Conservation (phyloP, 2,888 invertebrate genomes). For the Eilema griseolum region DNA sequence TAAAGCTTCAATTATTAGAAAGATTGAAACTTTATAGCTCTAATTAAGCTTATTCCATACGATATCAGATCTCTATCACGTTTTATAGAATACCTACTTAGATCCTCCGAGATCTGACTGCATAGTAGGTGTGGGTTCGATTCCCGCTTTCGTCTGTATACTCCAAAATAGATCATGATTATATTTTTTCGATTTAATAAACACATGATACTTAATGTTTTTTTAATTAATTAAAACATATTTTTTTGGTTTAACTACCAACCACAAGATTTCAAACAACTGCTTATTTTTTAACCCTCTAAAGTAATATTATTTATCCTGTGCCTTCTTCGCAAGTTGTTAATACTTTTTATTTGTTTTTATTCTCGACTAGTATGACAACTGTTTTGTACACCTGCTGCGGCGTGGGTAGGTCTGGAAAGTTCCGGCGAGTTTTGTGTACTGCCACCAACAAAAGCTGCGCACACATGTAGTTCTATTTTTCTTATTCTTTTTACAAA, state of each 20-base stretch:
- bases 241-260: background rate
- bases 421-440: conserved; percentile 68
- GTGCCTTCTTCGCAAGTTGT: background rate
- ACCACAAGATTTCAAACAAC: background rate
- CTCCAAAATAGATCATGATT: too few species aligned
- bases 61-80: too few species aligned
- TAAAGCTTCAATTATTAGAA: background rate
- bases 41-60: too few species aligned
- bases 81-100: too few species aligned
- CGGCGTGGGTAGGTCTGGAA: conserved; percentile 73
- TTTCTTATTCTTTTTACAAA: background rate
- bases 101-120: too few species aligned
- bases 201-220: too few species aligned
- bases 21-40: background rate
- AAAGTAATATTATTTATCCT: too few species aligned
- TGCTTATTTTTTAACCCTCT: background rate
- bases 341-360: background rate
- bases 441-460: conserved; percentile 34
- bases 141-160: too few species aligned
- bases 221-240: background rate
- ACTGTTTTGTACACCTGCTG: conserved; percentile 61
- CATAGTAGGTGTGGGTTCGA: too few species aligned
- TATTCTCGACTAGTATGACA: conserved; percentile 11
- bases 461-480: conserved; percentile 49
- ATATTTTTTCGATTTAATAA: too few species aligned